These are phyloP conservation scores for Hybognathus amarus DNA, from an alignment of 2,797 vertebrate genomes.

Conservation along the genomic window DNA sequence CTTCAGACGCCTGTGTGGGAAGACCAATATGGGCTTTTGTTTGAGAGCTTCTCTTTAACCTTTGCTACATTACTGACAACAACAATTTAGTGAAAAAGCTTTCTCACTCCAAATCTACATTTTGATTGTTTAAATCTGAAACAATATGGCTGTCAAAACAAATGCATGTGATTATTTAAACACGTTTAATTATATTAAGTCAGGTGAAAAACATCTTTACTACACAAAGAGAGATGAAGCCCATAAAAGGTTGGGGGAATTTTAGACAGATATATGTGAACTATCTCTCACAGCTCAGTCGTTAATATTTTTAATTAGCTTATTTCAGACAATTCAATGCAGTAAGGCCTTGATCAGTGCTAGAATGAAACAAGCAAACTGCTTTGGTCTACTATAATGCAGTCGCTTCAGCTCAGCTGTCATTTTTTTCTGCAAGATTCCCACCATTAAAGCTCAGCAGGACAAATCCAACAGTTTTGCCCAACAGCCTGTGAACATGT, in stretches of 20 bases:
- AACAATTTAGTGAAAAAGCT: background rate
- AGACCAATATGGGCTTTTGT: conserved; percentile 30
- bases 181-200: background rate
- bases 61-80: background rate
- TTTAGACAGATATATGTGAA: background rate
- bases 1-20: conserved; percentile 25
- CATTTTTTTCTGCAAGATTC: conserved; percentile 35
- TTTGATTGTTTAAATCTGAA: background rate
- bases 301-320: background rate
- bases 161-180: background rate
- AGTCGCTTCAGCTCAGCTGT: background rate
- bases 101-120: background rate
- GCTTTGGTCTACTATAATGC: conserved; percentile 5
- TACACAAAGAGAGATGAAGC: background rate
- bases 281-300: background rate
- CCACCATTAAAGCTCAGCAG: conserved; percentile 33
- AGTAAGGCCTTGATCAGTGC: background rate
- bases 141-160: background rate
- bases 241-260: background rate
- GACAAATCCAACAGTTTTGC: conserved; percentile 55
- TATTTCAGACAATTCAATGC: background rate
- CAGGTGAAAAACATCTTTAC: background rate
- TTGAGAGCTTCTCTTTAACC: background rate
- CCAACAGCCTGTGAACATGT: conserved; percentile 45
- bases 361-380: conserved; percentile 6